Percentiles rank a stretch among this genome's conserved stretches.
phyloP scores from a whole-genome alignment of 2,797 vertebrate species.

The Micropoecilia bifurca region DNA sequence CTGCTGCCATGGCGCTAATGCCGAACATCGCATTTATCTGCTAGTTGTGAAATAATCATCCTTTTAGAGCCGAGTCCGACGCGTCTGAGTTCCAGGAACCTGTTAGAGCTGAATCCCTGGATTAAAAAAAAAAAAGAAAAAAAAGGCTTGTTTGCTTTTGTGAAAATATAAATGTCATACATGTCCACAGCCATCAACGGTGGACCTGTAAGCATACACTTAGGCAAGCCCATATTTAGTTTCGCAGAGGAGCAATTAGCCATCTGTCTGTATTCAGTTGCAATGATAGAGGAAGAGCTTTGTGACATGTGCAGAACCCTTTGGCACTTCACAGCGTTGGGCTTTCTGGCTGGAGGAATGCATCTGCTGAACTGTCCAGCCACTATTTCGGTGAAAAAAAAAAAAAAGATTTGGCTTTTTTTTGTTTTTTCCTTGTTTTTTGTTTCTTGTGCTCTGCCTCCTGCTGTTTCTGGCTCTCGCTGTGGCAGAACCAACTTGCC shows the following conservation, averaged over 20 bases:
- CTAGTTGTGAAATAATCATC: conserved; percentile 55
- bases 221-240: conserved; percentile 49
- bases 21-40: conserved; percentile 47
- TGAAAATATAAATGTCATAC: conserved; percentile 26
- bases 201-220: conserved; percentile 43
- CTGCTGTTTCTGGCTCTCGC: conserved; percentile 33
- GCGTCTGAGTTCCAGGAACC: conserved; percentile 34
- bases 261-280: conserved; percentile 64
- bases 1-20: conserved; percentile 38
- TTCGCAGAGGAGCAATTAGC: conserved; percentile 63
- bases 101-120: conserved; percentile 5
- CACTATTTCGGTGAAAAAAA: conserved; percentile 46
- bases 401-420: conserved; percentile 41
- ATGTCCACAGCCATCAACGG: conserved; percentile 41
- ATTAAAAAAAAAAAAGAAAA: conserved; percentile 6
- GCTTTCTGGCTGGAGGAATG: conserved; percentile 59
- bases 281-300: conserved; percentile 51
- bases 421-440: not conserved
- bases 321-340: conserved; percentile 56
- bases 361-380: conserved; percentile 54
- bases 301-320: conserved; percentile 49
- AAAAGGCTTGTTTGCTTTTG: conserved; percentile 10
- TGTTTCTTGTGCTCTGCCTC: conserved; percentile 7
- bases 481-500: conserved; percentile 66
- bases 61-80: conserved; percentile 38